Percentiles rank a stretch among this genome's conserved stretches.
Evolutionary conservation across 1,140 invertebrate species (phyloP).

Genomic region (Sycophaga agraensis): DNA sequence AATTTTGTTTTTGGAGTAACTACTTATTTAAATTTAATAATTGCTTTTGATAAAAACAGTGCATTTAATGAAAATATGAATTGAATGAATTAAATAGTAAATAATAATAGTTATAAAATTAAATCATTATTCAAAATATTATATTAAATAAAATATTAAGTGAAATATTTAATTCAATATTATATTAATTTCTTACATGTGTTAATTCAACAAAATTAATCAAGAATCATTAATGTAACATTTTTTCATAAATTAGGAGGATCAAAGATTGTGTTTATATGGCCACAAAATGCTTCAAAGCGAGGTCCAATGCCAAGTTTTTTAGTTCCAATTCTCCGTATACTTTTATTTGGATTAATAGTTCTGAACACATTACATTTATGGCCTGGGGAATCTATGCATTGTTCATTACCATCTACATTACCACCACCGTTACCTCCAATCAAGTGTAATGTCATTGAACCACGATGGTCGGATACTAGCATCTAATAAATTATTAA

Average conservation of each 20-base stretch:
- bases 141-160: no score
- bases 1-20: neutral
- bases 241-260: constrained; percentile 35
- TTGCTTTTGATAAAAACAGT: no score
- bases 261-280: constrained; percentile 48
- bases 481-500: neutral
- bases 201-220: no score
- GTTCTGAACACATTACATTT: constrained; percentile 42
- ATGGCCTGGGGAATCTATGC: constrained; percentile 52
- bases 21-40: neutral
- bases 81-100: no score
- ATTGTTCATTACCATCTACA: constrained; percentile 37
- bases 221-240: no score
- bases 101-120: no score
- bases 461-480: constrained; percentile 48
- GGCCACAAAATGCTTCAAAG: constrained; percentile 44
- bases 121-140: no score
- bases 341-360: constrained; percentile 39
- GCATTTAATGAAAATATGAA: no score
- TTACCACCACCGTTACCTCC: constrained; percentile 38
- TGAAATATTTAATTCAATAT: no score
- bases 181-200: no score
- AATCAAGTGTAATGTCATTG: constrained; percentile 48
- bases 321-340: constrained; percentile 38
- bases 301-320: constrained; percentile 33